A percentile compares a stretch with the other conserved stretches of the same genome.
Conservation (phyloP, 2,797 vertebrate genomes). For the Fringilla coelebs region DNA sequence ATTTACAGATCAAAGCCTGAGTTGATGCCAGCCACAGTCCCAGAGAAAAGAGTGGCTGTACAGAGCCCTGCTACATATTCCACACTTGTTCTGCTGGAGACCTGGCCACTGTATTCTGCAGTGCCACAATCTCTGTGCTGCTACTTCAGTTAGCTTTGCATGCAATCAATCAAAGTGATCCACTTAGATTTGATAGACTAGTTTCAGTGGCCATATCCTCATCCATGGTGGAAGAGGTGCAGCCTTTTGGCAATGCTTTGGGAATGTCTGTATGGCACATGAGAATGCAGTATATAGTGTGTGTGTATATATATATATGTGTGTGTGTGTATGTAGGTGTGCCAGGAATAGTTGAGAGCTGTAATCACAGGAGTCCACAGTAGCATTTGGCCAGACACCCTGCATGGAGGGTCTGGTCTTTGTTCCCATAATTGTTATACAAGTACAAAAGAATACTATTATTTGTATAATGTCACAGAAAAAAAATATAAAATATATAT, state of each 20-base stretch:
- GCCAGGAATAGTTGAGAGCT: background rate
- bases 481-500: background rate
- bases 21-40: background rate
- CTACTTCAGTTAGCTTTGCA: background rate
- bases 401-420: accelerated
- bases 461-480: background rate
- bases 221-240: background rate
- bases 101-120: background rate
- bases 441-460: background rate
- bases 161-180: background rate
- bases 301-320: accelerated
- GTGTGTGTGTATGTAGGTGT: too few relatives aligned
- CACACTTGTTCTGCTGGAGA: background rate
- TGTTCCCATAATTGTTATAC: background rate
- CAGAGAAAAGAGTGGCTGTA: background rate
- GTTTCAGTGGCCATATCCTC: background rate
- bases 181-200: background rate
- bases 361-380: background rate
- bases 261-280: background rate
- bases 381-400: background rate
- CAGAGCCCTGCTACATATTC: background rate
- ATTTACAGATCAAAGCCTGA: background rate
- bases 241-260: background rate
- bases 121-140: background rate
- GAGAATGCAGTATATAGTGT: background rate